Evolutionary conservation across 2,797 vertebrate species (phyloP), one percentile per base, ranked within the genome.

Genomic region (Crotalus adamanteus): DNA sequence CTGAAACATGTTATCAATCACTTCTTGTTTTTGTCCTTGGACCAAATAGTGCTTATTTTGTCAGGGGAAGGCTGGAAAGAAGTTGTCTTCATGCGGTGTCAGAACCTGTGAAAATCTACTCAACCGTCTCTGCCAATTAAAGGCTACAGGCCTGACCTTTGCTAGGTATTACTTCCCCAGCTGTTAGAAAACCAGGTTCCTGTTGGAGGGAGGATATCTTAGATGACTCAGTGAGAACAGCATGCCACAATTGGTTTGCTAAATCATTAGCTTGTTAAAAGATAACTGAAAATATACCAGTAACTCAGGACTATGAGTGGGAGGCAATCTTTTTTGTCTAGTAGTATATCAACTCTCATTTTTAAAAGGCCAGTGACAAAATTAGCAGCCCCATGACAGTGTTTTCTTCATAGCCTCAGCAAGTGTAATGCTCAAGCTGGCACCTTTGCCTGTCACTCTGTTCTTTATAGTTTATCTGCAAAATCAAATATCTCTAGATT

Each of bases 81-180:
- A 28, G 9, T 91, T 91, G 51, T 73, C 0, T 0, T 89, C 0
- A 0, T 12, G 14, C 20, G 56, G 47, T 11, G 28, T 25, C 0
- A 0, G 37, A 94, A 57, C 61, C 60, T 13, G 20, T 87, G 93
- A 93, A 93, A 93, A 91, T 47, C 78, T 12, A 1, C 88, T 93
- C 47, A 20, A 26, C 14, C 28, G 16, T 69, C 60, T 3, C 8
- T 18, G n/a, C 47, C 94, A 93, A 90, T 88, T 91, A 92, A 86
- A 92, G 85, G 18, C 2, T 69, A 51, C 3, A 22, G 1, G 0
- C 0, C 42, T 47, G 53, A 57, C 26, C 3, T 7, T n/a, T 51
- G n/a, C 55, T 94, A 87, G 28, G 90, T 86, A 90, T 92, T 1
- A 0, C 7, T 47, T 86, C 57, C 26, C 0, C 0, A 0, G 1